These are phyloP conservation scores for Lysandra bellargus DNA, from an alignment of 2,888 invertebrate species.

Conservation along the genomic window DNA sequence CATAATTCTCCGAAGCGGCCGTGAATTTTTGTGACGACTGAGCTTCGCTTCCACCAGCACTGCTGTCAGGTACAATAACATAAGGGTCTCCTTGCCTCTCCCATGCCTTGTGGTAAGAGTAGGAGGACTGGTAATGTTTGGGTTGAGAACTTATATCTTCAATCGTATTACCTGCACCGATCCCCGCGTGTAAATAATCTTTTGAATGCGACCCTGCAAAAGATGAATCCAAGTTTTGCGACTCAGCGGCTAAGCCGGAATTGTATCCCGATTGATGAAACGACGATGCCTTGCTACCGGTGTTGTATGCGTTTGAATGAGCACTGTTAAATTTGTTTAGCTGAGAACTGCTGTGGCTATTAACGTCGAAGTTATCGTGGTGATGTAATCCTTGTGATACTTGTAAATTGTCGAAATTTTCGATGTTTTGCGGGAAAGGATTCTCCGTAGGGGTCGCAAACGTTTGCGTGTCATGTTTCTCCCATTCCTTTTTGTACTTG, in stretches of 20 bases:
- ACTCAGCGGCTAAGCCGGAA: constrained; percentile 43
- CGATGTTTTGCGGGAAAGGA: constrained; percentile 56
- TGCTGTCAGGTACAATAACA: constrained; percentile 61
- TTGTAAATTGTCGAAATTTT: constrained; percentile 58
- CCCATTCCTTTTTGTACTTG: constrained; percentile 71
- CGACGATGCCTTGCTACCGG: constrained; percentile 51
- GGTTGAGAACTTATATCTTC: constrained; percentile 55
- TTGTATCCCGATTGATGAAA: constrained; percentile 51
- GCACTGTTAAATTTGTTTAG: constrained; percentile 40
- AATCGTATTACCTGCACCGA: constrained; percentile 46
- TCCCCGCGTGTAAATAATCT: constrained; percentile 33
- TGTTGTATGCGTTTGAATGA: constrained; percentile 49
- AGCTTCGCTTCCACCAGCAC: constrained; percentile 42
- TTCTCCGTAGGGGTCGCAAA: constrained; percentile 51
- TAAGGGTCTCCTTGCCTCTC: constrained; percentile 76
- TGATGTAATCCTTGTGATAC: constrained; percentile 42
- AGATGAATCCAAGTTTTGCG: constrained; percentile 43
- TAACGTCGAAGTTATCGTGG: constrained; percentile 40
- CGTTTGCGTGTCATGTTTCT: constrained; percentile 63
- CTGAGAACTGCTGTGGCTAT: constrained; percentile 14
- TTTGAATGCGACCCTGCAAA: constrained; percentile 22
- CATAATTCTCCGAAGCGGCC: constrained; percentile 49
- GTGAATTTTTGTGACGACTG: constrained; percentile 57
- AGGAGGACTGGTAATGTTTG: constrained; percentile 73
- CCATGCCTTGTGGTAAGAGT: constrained; percentile 77